Evolutionary conservation across 1,140 invertebrate genomes (phyloP).

Genomic region (Drosophila setifemur): DNA sequence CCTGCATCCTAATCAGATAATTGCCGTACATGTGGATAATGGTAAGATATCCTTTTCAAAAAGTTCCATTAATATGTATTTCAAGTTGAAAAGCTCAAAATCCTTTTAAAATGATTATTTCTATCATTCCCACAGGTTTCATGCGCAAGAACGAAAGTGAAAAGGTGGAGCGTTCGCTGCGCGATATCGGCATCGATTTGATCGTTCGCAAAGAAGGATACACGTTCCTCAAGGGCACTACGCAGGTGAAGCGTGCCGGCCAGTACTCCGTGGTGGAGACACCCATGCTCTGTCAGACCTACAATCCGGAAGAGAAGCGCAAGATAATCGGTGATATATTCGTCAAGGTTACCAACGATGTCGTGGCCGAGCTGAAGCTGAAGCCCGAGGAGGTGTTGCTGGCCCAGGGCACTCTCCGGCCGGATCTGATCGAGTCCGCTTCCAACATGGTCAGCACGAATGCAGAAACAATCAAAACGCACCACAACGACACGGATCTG

Average conservation of each 20-base stretch:
- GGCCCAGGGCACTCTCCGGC: constrained; percentile 96
- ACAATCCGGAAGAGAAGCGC: constrained; percentile 97
- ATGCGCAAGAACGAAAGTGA: constrained; percentile 98
- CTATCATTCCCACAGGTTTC: constrained; percentile 86
- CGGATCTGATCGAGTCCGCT: constrained; percentile 99
- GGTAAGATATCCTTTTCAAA: constrained; percentile 83
- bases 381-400: constrained; percentile 93
- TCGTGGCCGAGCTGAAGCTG: constrained; percentile 91
- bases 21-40: constrained; percentile 99
- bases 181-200: constrained; percentile 93
- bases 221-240: constrained; percentile 91
- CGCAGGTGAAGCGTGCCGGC: constrained; percentile 85
- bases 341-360: constrained; percentile 93
- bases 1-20: constrained; percentile 94
- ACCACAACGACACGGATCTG: constrained; percentile 99
- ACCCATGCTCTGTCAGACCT: constrained; percentile 93
- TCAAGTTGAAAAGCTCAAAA: no score
- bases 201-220: constrained; percentile 90
- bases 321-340: constrained; percentile 99
- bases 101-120: neutral
- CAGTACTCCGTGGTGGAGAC: constrained; percentile 86
- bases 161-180: constrained; percentile 93
- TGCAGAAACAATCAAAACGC: constrained; percentile 99
- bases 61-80: no score
- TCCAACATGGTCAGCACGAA: constrained; percentile 92